Evolutionary conservation across 2,888 invertebrate species (phyloP), one percentile per base, ranked within the genome.

Genomic region (Panopea generosa): DNA sequence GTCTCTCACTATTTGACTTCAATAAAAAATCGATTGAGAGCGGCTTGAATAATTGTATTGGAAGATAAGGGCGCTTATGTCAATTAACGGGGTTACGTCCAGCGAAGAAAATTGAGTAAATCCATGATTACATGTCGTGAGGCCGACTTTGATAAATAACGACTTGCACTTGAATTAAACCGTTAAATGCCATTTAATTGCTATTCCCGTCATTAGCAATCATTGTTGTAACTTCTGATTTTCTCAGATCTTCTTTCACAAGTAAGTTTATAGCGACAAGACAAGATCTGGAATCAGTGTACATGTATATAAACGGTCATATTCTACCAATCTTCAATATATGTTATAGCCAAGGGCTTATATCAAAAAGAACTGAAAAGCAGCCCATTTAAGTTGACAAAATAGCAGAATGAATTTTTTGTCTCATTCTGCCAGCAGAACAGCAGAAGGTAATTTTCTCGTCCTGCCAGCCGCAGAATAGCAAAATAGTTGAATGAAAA

Each of bases 1-100:
- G 53, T 43, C 53, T 62, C 50, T 71, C 65, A 66, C 56, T 55
- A 59, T 67, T 80, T 80, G 76, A 80, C 80, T 80, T 75, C 72
- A 59, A 73, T 76, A 67, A 69, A 52, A 53, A 56, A 53, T 73
- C 62, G 72, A 80, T 80, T 76, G 66, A 68, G 61, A 55, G 24
- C 55, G 69, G 26, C 45, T 60, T 56, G 63, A 18, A 60, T 63
- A 71, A 62, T 69, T 70, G 33, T 33, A 33, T 74, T 60, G 38
- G 49, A 38, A 20, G 68, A 59, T 67, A 77, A 68, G 57, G 71
- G 22, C 76, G 67, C 76, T 77, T 77, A 59, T 62, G 50, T 62
- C 63, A 71, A 71, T 71, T 62, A 68, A 29, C 59, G 62, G 16
- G 26, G 24, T 62, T 63, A 67, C 55, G 52, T 70, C 69, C 65